phyloP scores from a whole-genome alignment of 2,797 vertebrate species.

The Scyliorhinus canicula region DNA sequence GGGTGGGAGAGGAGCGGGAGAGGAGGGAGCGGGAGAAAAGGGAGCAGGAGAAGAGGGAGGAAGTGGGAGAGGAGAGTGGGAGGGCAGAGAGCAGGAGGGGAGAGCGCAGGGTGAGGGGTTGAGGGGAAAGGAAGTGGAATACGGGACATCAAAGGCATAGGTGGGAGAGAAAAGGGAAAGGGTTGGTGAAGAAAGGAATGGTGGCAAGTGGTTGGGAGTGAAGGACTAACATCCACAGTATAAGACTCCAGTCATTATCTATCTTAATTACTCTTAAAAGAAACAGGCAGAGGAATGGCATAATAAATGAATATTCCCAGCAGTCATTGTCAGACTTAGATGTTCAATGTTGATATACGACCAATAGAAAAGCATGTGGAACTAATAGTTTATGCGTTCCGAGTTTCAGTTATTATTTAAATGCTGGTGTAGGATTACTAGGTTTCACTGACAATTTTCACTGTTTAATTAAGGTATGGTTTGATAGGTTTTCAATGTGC shows the following conservation, averaged over 20 bases:
- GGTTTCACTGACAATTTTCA: neutral
- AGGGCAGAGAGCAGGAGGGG: no score
- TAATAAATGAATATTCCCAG: neutral
- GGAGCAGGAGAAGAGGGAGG: neutral
- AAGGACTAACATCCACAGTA: neutral
- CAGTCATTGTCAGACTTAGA: neutral
- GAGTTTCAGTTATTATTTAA: neutral
- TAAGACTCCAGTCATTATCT: neutral
- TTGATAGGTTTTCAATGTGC: neutral
- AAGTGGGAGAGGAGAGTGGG: no score
- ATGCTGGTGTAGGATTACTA: neutral
- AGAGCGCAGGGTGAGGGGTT: no score
- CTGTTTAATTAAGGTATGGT: no score
- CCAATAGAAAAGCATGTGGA: neutral
- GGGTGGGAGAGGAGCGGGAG: neutral
- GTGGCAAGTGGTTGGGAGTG: neutral
- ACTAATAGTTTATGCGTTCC: neutral
- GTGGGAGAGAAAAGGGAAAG: neutral
- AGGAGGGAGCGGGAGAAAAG: neutral
- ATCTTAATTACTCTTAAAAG: neutral
- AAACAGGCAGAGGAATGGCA: neutral
- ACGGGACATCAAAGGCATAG: neutral
- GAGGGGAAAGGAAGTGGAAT: neutral
- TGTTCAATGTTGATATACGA: neutral
- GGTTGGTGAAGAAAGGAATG: neutral